Evolutionary conservation across 2,888 invertebrate species (phyloP).

Genomic region (Amphipoea oculea): DNA sequence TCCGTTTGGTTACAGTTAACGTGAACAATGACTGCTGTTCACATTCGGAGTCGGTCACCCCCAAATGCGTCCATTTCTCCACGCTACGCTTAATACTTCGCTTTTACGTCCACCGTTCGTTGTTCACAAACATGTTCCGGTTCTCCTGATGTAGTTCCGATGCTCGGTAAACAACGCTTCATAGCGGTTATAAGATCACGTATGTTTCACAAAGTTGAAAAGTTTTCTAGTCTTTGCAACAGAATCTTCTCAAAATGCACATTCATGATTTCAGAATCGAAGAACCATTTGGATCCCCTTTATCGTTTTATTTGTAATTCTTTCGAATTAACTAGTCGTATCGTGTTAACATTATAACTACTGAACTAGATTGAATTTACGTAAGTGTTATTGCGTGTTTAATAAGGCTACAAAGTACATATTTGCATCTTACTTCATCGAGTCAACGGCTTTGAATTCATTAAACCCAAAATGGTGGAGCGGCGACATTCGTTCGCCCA

Average conservation of each 20-base stretch:
- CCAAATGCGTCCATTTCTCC: slow-evolving; percentile 72
- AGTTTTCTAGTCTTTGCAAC: slow-evolving; percentile 22
- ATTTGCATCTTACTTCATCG: slow-evolving; percentile 67
- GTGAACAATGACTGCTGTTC: slow-evolving; percentile 69
- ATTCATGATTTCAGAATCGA: slow-evolving; percentile 6
- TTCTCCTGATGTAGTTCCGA: slow-evolving; percentile 70
- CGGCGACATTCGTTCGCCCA: slow-evolving; percentile 72
- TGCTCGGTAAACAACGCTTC: slow-evolving; percentile 43
- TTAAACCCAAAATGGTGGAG: slow-evolving; percentile 72
- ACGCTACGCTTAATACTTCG: slow-evolving; percentile 63
- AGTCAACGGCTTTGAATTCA: slow-evolving; percentile 74
- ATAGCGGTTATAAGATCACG: slow-evolving; percentile 9
- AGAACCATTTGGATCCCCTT: neutral
- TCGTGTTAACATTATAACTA: slow-evolving; percentile 62
- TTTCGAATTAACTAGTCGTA: slow-evolving; percentile 41
- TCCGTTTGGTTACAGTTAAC: slow-evolving; percentile 69
- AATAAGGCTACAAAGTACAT: slow-evolving; percentile 60
- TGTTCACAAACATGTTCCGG: slow-evolving; percentile 69
- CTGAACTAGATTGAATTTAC: slow-evolving; percentile 63
- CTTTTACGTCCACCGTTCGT: slow-evolving; percentile 60
- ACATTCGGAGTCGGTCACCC: slow-evolving; percentile 75
- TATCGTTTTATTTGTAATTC: slow-evolving; percentile 34
- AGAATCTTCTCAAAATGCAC: slow-evolving; percentile 20
- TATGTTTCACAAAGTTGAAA: slow-evolving; percentile 32
- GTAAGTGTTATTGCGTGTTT: slow-evolving; percentile 66